Conservation (phyloP, 2,797 vertebrate species). For the Balearica regulorum region DNA sequence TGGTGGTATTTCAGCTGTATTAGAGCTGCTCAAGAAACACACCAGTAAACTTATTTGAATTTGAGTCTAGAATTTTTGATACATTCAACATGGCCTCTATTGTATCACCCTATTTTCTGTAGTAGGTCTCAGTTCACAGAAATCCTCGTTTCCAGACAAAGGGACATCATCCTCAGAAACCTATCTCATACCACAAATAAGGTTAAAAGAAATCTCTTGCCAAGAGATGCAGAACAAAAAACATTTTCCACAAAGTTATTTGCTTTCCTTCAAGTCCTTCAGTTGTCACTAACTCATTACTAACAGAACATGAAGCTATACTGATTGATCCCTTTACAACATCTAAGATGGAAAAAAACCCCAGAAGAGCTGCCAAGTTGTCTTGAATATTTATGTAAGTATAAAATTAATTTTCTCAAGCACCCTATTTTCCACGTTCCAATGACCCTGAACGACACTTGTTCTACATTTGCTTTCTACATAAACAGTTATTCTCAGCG, state of each 20-base stretch:
- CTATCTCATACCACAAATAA: neutral
- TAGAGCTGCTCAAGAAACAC: neutral
- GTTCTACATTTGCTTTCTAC: neutral
- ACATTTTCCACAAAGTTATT: neutral
- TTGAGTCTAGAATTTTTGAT: neutral
- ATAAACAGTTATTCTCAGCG: slow-evolving; percentile 40
- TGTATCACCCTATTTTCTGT: neutral
- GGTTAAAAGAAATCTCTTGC: neutral
- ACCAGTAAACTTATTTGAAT: neutral
- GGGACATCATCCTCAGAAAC: neutral
- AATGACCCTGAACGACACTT: neutral
- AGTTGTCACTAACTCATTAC: neutral
- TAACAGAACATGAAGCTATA: neutral
- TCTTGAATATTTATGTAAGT: slow-evolving; percentile 5
- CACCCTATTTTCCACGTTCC: neutral
- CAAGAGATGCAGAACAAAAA: neutral
- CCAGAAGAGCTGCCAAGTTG: slow-evolving; percentile 9
- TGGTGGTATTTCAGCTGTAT: neutral
- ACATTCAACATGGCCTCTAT: neutral
- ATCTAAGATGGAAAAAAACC: neutral
- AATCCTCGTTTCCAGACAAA: neutral
- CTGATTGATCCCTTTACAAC: neutral
- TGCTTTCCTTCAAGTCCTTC: neutral
- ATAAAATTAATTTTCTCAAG: slow-evolving; percentile 38
- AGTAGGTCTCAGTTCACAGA: neutral